These are phyloP conservation scores for Leptopilina clavipes DNA, from an alignment of 1,140 invertebrate species.

Conservation along the genomic window DNA sequence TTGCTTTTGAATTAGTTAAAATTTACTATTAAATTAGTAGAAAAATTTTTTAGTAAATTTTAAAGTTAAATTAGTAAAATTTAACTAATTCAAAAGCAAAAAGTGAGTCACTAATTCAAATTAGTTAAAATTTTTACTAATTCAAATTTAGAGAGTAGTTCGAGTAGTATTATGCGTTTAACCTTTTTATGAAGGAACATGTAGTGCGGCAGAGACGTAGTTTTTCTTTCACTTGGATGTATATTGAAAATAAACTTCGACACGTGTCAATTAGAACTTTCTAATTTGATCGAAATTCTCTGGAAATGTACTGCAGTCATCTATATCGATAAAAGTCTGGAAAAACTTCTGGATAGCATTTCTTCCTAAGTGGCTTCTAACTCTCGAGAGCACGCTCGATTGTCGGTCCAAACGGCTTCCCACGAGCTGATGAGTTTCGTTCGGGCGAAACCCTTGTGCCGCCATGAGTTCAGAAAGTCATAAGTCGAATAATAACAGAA, in stretches of 20 bases:
- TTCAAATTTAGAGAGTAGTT: too few relatives aligned
- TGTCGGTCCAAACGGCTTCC: constrained; percentile 49
- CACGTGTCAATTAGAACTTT: constrained; percentile 32
- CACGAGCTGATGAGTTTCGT: constrained; percentile 52
- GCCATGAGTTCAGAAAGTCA: constrained; percentile 46
- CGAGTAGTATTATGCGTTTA: too few relatives aligned
- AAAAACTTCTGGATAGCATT: constrained; percentile 33
- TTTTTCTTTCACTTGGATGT: constrained; percentile 2
- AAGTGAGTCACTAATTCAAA: too few relatives aligned
- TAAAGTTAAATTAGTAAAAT: too few relatives aligned
- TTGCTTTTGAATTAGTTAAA: too few relatives aligned
- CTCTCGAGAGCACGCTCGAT: constrained; percentile 43
- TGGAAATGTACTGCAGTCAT: neutral
- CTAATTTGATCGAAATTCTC: constrained; percentile 25
- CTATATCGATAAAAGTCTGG: constrained; percentile 30
- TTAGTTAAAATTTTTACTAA: too few relatives aligned
- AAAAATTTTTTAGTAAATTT: too few relatives aligned
- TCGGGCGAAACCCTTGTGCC: constrained; percentile 49
- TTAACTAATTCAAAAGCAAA: too few relatives aligned
- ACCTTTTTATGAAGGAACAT: neutral
- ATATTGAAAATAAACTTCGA: constrained; percentile 21
- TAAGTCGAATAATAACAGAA: constrained; percentile 45
- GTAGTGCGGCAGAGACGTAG: neutral
- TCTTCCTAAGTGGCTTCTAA: constrained; percentile 35
- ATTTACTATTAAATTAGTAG: too few relatives aligned